Conservation (phyloP, 2,113 vertebrate species). For the Promerops cafer region DNA sequence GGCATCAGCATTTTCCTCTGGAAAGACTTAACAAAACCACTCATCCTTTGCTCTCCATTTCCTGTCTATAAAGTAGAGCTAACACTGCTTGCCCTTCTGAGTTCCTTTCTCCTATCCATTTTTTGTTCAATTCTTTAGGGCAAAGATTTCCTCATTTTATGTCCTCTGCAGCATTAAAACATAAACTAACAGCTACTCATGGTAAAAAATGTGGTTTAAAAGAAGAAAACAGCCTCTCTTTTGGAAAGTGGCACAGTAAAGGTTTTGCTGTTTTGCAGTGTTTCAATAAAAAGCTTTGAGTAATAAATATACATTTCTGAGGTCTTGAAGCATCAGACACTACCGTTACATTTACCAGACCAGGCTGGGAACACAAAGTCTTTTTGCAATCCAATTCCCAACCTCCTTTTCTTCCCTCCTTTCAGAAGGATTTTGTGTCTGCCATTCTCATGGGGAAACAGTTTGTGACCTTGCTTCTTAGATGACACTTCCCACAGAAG, state of each 20-base stretch:
- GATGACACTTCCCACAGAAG: not conserved
- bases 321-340: not conserved
- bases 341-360: not conserved
- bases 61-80: not conserved
- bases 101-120: not conserved
- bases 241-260: not conserved
- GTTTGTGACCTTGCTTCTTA: not conserved
- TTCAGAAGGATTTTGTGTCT: not conserved
- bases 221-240: not conserved
- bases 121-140: not conserved
- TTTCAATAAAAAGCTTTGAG: not conserved
- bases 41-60: not conserved
- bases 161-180: not conserved
- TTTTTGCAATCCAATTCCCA: not conserved
- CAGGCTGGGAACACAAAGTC: not conserved
- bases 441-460: not conserved
- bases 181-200: not conserved
- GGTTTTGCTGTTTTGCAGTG: not conserved
- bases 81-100: not conserved
- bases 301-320: not conserved
- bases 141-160: not conserved
- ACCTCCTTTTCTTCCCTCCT: not conserved
- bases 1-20: not conserved
- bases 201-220: not conserved
- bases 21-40: not conserved